Percentiles rank a stretch among this genome's conserved stretches.
Evolutionary conservation across 2,888 invertebrate genomes (phyloP).

Genomic region (Myopa testacea): DNA sequence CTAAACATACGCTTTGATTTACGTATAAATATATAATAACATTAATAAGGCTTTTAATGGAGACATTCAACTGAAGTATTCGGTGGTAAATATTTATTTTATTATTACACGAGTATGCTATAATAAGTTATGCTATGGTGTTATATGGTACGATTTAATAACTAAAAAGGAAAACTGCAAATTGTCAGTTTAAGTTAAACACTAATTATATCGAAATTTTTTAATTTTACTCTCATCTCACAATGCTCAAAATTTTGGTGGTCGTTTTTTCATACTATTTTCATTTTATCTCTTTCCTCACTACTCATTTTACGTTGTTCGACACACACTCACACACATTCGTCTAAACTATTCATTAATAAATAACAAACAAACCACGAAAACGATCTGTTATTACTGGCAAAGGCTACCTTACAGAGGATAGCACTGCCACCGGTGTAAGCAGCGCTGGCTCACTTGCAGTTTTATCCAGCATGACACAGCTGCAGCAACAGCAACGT

Average conservation of each 20-base stretch:
- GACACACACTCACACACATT: slow-evolving; percentile 33
- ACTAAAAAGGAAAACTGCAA: too few relatives aligned
- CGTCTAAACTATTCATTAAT: slow-evolving; percentile 30
- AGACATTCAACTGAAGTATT: too few relatives aligned
- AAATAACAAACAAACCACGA: slow-evolving; percentile 22
- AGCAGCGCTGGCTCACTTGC: slow-evolving; percentile 42
- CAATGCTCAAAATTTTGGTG: slow-evolving; percentile 7
- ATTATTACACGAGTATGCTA: too few relatives aligned
- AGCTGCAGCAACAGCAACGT: slow-evolving; percentile 47
- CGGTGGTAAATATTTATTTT: too few relatives aligned
- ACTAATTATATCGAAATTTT: too few relatives aligned
- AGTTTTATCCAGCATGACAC: slow-evolving; percentile 45
- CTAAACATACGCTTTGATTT: too few relatives aligned
- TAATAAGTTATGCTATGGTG: too few relatives aligned
- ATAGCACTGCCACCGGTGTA: slow-evolving; percentile 56
- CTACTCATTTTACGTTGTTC: slow-evolving; percentile 39
- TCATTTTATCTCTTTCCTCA: slow-evolving; percentile 34
- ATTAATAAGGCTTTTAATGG: too few relatives aligned
- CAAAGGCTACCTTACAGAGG: slow-evolving; percentile 69
- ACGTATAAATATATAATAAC: too few relatives aligned
- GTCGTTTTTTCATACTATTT: slow-evolving; percentile 8
- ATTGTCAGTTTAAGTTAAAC: too few relatives aligned
- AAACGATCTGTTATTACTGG: slow-evolving; percentile 32
- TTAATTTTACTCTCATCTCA: too few relatives aligned
- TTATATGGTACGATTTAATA: too few relatives aligned